Base-by-base conservation (phyloP, 2,797 vertebrate genomes). In the Melanogrammus aeglefinus region DNA sequence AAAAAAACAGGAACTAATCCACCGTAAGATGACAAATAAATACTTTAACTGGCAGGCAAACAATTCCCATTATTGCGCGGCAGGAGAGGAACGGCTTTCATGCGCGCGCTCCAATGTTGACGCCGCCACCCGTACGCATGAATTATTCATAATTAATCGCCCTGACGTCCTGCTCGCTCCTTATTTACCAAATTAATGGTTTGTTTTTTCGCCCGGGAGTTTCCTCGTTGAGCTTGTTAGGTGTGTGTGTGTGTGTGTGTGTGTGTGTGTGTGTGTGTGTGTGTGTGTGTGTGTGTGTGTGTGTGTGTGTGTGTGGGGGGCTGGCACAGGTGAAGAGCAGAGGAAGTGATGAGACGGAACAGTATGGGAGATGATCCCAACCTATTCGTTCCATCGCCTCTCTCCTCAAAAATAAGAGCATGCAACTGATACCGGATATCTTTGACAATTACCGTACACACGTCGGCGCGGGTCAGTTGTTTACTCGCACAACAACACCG, bases 141-240 rank as follows among this genome's bases (percentile, higher is more conserved):
- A 86, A 91, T 86, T 86, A 85, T 85, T 92, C 86, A 86, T 79
- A 79, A 90, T 91, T 86, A 90, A 91, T 91, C 88, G 88, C 84
- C 75, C 80, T 86, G 90, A 91, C 80, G 79, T 87, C 75, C 75
- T 83, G 87, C 90, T 90, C 82, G 73, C 85, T 88, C 80, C 79
- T 91, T 91, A 87, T 92, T 94, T 91, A 88, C 90, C 86, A 92
- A 92, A 91, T 86, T 77, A 88, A 92, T 91, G 87, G 77, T 88
- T 91, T 89, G 91, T 88, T 94, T 94, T 87, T 69, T 63, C 57
- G 10, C 89, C 86, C 90, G 85, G 85, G 81, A 88, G 91, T 85
- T 90, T 90, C 91, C 87, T 89, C 2, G 5, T 72, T 35, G 24
- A 31, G 27, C 18, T 72, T 72, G 27, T 31, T 18, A 18, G 12